phyloP scores from a whole-genome alignment of 2,888 invertebrate species.

The Osmoderma eremita region DNA sequence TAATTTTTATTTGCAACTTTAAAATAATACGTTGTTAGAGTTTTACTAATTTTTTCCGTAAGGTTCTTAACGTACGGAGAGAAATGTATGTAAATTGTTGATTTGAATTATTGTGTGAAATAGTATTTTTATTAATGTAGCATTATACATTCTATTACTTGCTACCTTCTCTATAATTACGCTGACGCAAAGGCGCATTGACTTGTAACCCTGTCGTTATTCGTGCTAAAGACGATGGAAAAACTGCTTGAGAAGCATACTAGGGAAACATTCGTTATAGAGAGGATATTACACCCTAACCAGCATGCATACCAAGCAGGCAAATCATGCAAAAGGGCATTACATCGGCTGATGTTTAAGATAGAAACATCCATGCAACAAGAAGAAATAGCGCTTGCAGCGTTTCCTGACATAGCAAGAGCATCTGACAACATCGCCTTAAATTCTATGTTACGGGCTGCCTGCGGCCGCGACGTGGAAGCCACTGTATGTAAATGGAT shows the following conservation, averaged over 20 bases:
- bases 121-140: too few relatives aligned
- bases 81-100: too few relatives aligned
- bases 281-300: background rate
- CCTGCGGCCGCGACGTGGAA: background rate
- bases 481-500: background rate
- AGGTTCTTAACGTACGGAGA: too few relatives aligned
- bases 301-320: background rate
- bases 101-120: too few relatives aligned
- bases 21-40: too few relatives aligned
- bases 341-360: background rate
- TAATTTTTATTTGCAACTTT: too few relatives aligned
- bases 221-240: background rate
- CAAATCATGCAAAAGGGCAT: background rate
- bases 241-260: background rate
- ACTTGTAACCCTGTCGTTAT: background rate
- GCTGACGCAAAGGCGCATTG: background rate
- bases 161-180: too few relatives aligned
- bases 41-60: too few relatives aligned
- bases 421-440: background rate
- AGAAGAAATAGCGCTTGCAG: background rate
- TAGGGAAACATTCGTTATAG: too few relatives aligned
- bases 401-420: background rate
- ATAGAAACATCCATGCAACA: background rate
- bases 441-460: background rate
- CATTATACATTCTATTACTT: too few relatives aligned